Percentiles rank a stretch among this genome's conserved stretches.
Conservation (phyloP, 2,888 invertebrate species). For the Petrolisthes cinctipes region DNA sequence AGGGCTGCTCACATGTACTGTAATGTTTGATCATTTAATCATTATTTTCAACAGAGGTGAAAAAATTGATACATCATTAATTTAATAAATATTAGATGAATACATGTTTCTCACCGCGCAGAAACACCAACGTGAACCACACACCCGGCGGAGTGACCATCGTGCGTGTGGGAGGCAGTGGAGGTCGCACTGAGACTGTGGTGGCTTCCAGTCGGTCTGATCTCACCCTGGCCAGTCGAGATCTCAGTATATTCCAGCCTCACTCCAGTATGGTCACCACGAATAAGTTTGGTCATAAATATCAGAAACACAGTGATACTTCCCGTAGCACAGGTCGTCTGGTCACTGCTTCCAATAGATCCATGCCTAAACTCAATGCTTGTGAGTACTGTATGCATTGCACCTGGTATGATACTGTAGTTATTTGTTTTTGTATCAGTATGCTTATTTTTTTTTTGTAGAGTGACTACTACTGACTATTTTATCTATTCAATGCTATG, state of each 20-base stretch:
- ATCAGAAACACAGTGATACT: slow-evolving; percentile 61
- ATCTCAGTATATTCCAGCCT: slow-evolving; percentile 57
- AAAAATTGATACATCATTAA: not conserved
- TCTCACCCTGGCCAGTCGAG: slow-evolving; percentile 40
- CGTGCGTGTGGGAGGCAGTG: slow-evolving; percentile 78
- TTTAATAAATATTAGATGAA: not conserved
- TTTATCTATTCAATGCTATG: too few relatives aligned
- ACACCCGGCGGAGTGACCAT: slow-evolving; percentile 84
- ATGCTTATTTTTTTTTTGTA: too few relatives aligned
- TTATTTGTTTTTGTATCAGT: too few relatives aligned
- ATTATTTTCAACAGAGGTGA: too few relatives aligned
- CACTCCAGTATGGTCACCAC: slow-evolving; percentile 29
- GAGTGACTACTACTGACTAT: too few relatives aligned
- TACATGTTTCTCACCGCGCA: slow-evolving; percentile 5
- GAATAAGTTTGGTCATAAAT: slow-evolving; percentile 62
- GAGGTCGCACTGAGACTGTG: slow-evolving; percentile 40
- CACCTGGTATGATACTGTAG: not conserved
- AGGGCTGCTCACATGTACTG: not conserved
- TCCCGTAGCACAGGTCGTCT: slow-evolving; percentile 80
- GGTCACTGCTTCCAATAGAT: slow-evolving; percentile 75
- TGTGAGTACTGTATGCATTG: slow-evolving; percentile 67
- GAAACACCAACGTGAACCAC: slow-evolving; percentile 76
- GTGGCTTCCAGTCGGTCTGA: slow-evolving; percentile 48
- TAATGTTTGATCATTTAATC: too few relatives aligned
- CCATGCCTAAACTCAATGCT: slow-evolving; percentile 83